phyloP scores from a whole-genome alignment of 2,113 vertebrate species.

The Oncorhynchus masou region DNA sequence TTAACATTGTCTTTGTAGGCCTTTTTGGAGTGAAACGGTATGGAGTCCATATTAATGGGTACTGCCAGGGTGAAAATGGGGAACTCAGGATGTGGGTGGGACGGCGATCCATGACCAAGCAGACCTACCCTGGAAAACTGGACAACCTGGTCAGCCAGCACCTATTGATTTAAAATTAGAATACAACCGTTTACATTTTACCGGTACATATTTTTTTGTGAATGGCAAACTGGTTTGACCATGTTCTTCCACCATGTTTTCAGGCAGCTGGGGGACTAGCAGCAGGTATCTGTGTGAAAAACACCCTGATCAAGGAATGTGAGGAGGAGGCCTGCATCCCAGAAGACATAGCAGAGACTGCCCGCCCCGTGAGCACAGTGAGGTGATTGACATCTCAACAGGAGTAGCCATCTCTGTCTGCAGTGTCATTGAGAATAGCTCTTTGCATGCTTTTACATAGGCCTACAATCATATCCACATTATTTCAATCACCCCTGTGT shows the following conservation, averaged over 20 bases:
- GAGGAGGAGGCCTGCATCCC: conserved; percentile 80
- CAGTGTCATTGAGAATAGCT: not conserved
- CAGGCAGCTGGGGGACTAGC: conserved; percentile 81
- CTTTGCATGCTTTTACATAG: not conserved
- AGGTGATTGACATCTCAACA: conserved; percentile 62
- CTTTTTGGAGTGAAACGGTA: conserved; percentile 79
- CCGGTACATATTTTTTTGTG: not conserved
- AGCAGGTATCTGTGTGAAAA: conserved; percentile 65
- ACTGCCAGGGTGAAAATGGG: conserved; percentile 55
- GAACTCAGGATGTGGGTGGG: conserved; percentile 78
- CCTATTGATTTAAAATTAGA: not conserved
- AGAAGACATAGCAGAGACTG: conserved; percentile 60
- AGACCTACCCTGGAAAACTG: conserved; percentile 76
- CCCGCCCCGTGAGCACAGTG: conserved; percentile 63
- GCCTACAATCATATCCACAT: not conserved
- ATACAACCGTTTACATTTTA: not conserved
- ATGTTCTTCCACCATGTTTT: not conserved
- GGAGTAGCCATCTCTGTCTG: too few species aligned
- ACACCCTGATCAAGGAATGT: conserved; percentile 80
- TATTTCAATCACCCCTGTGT: not conserved
- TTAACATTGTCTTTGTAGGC: conserved; percentile 58
- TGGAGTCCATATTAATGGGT: conserved; percentile 81
- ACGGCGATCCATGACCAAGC: conserved; percentile 72
- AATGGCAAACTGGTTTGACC: not conserved
- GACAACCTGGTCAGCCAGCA: conserved; percentile 77